Evolutionary conservation across 2,888 invertebrate genomes (phyloP).

Genomic region (Tetheella fluctuosa): DNA sequence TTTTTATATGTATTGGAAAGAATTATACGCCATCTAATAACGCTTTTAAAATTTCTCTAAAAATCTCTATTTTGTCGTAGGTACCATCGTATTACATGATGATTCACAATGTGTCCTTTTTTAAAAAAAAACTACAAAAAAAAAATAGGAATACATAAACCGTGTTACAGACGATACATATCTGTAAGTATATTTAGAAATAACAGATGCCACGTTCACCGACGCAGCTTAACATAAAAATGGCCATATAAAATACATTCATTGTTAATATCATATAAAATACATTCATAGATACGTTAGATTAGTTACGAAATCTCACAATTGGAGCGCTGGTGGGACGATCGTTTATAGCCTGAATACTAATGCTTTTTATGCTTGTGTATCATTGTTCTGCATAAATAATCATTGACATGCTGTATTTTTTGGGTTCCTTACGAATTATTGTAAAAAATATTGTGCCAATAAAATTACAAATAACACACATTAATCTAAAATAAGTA

Average conservation of each 20-base stretch:
- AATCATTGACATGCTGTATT: background rate
- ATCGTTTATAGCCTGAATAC: conserved; percentile 47
- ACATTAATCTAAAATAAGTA: too few relatives aligned
- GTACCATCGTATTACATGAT: too few relatives aligned
- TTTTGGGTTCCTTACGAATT: background rate
- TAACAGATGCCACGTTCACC: conserved; percentile 28
- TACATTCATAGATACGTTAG: conserved; percentile 1
- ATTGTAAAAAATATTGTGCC: background rate
- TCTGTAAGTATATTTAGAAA: conserved; percentile 23
- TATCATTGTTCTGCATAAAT: conserved; percentile 9
- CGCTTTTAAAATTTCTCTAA: too few relatives aligned
- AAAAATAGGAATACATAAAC: background rate
- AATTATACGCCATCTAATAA: too few relatives aligned
- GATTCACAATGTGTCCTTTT: too few relatives aligned
- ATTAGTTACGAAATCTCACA: conserved; percentile 33
- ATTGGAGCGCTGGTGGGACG: conserved; percentile 55
- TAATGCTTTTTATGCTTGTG: conserved; percentile 36
- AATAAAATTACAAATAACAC: too few relatives aligned
- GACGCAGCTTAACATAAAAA: conserved; percentile 9
- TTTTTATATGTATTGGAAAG: too few relatives aligned
- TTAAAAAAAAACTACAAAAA: too few relatives aligned
- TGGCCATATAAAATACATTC: conserved; percentile 5
- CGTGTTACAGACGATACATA: background rate
- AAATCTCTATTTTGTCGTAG: too few relatives aligned
- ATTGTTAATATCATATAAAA: background rate